Base-by-base conservation (phyloP, 2,888 invertebrate species). In the Agrilus mali region DNA sequence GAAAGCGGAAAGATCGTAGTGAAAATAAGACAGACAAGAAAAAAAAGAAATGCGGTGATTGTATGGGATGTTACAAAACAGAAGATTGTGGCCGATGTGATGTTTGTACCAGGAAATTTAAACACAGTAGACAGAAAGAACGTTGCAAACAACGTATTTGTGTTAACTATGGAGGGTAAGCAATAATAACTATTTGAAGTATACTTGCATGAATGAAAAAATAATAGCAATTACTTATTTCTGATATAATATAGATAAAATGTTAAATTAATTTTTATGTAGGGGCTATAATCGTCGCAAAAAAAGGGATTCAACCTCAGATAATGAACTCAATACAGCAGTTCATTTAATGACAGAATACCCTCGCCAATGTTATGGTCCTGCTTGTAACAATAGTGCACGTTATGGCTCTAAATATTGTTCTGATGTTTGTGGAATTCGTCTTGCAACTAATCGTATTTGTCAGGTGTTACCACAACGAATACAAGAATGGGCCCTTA, bases 401-500 rank as follows among this genome's bases (percentile, higher is more conserved):
- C 72, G 83, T 12, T 75, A 65, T 49, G 70, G 76, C 1, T 93
- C 92, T 46, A 96, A 96, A 67, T 97, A 96, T 61, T 97, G 97
- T 61, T 86, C 88, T 7, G 82, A 93, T 50, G 81, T 84, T 50
- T 97, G 96, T 63, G 96, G 96, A 0, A 74, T 92, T 58, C 80
- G 83, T 56, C 71, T 97, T 20, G 95, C 96, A 0, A 84, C 85
- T 0, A 82, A 80, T 36, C 73, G 90, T 54, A 87, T 92, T 51
- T 85, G 85, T 57, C 84, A 86, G 69, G 86, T 82, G 52, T 58
- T 65, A 38, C 60, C 63, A 5, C 63, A 65, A 50, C 77, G 95
- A 8, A 82, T 96, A 44, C 92, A 93, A 60, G 93, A 95, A 62
- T 95, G 95, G 94, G 83, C 88, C 15, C 70, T 89, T 15, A 83